Base-by-base conservation (phyloP, 2,888 invertebrate genomes). In the Oxyteleia sp. region DNA sequence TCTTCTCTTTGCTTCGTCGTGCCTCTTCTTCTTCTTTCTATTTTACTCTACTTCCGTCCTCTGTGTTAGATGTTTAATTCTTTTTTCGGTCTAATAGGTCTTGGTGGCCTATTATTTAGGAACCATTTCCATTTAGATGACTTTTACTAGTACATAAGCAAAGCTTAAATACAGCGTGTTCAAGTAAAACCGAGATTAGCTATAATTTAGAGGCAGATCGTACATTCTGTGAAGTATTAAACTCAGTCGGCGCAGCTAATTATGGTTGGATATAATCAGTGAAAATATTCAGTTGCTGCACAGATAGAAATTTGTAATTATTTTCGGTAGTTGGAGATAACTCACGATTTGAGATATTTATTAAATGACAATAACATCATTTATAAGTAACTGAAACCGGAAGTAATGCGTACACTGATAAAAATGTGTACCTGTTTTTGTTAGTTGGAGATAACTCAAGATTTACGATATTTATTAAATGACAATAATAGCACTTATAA, bases 61-160 rank as follows among this genome's bases (percentile, higher is more conserved):
- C 49, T 18, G 49, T 55, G 61, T 55, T 26, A 32, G 38, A 49
- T 59, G 68, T 79, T 79, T 71, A 79, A 69, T 69, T 78, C 32
- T 26, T 55, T 23, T 55, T 47, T 51, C 23, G 18, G 18, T 57
- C 63, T 63, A 71, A 64, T 16, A 49, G 35, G 43, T 79, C 63
- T 79, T 32, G 55, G 74, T 47, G 49, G 47, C 53, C 57, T 69
- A 75, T 80, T 80, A 80, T 76, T 80, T 71, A 63, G 47, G 18
- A 23, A 57, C 29, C 55, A 84, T 80, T 84, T 84, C 80, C 75
- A 80, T 84, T 83, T 79, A 83, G 64, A 79, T 74, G 79, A 75
- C 75, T 82, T 72, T 78, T 61, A 29, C 61, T 57, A 20, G 66
- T 72, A 78, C 72, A 75, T 71, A 69, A 74, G 72, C 79, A 49